phyloP scores from a whole-genome alignment of 2,888 invertebrate species.

The Strigamia transsilvanica region DNA sequence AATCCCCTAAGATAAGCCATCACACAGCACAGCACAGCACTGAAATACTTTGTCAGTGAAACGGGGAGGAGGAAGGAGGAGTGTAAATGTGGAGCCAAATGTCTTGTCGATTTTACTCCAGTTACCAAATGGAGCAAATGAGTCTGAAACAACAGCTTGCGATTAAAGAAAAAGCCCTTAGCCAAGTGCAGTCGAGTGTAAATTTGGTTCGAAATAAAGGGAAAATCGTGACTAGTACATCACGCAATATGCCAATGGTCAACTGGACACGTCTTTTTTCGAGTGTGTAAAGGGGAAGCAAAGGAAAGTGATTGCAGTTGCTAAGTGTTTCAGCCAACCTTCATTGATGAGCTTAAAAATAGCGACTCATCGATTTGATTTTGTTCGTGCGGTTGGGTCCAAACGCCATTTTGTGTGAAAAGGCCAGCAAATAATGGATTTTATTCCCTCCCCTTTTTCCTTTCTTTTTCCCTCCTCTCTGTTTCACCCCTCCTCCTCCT shows the following conservation, averaged over 20 bases:
- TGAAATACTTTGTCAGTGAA: conserved; percentile 30
- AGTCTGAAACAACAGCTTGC: conserved; percentile 49
- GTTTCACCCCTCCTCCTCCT: neutral
- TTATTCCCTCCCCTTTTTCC: neutral
- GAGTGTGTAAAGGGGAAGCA: conserved; percentile 9
- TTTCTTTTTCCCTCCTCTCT: neutral
- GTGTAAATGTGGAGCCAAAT: conserved; percentile 48
- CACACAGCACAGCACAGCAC: neutral
- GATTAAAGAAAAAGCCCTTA: conserved; percentile 46
- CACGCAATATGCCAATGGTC: conserved; percentile 39
- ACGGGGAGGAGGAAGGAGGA: conserved; percentile 29
- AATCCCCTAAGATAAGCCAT: conserved; percentile 35
- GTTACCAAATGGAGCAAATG: conserved; percentile 49
- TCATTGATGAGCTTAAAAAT: conserved; percentile 46
- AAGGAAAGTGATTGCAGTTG: neutral
- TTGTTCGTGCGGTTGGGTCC: conserved; percentile 39
- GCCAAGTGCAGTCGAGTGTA: conserved; percentile 26
- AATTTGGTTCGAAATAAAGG: conserved; percentile 16
- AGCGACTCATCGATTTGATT: conserved; percentile 37
- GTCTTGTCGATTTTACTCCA: conserved; percentile 49
- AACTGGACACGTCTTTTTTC: conserved; percentile 46
- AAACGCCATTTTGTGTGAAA: conserved; percentile 46
- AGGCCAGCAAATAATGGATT: conserved; percentile 46
- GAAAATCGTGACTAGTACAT: conserved; percentile 35
- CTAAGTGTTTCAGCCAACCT: conserved; percentile 33